Base-by-base conservation (phyloP, 1,140 invertebrate species). In the Zaprionus capensis region DNA sequence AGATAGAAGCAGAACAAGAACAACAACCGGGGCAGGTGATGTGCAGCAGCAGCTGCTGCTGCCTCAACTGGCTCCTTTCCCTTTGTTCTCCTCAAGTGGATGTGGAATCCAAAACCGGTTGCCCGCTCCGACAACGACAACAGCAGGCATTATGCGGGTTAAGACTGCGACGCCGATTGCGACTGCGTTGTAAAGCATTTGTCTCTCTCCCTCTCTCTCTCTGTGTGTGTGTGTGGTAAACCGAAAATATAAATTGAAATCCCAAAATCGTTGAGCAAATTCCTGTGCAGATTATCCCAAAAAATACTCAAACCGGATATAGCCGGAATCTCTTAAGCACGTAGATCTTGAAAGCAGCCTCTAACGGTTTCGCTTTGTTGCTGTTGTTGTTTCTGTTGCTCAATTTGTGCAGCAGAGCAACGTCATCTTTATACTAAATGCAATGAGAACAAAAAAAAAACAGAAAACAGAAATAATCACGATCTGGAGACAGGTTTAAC, bases 1-100 rank as follows among this genome's bases (percentile, higher is more conserved):
- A 31, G 31, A 34, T 34, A 9, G 31, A 34, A 11, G 31, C 31
- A 26, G 22, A 62, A 62, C 22, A 31, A 51, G 28, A 53, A 53
- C 28, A 61, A 53, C 63, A 44, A 62, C 57, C 71, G 71, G 71
- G 72, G 66, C 73, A 76, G 73, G 68, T 76, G 73, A 71, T 76
- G 61, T 71, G 68, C 73, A 66, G 55, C 68, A 76, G 61, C 70
- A 22, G 51, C 28, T 57, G 36, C 28, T 57, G 36, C 44, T 31
- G 14, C 53, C 51, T 53, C 57, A 28, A 69, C 57, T 56, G 26
- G 26, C 51, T 46, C 72, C 72, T 75, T 58, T 70, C 22, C 56
- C 24, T 55, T 53, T 64, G 59, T 41, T 26, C 15, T 22, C n/a
- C 64, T 51, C 24, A n/a, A 26, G 63, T 51, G 67, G 22, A 51